Evolutionary conservation across 2,797 vertebrate species (phyloP), one percentile per base, ranked within the genome.

Genomic region (Acropternis orthonyx): DNA sequence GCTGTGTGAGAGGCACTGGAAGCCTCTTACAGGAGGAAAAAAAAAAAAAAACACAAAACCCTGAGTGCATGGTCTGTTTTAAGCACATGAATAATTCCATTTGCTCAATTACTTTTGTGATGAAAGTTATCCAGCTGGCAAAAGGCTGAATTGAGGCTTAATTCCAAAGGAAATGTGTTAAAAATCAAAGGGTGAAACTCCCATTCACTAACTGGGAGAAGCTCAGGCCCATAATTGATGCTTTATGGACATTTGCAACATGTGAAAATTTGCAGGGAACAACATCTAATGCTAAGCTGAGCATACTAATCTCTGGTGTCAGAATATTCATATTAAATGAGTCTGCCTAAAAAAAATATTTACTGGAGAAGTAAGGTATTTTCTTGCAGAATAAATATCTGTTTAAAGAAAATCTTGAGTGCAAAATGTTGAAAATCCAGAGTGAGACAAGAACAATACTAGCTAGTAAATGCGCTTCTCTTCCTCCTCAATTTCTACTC

Each of bases 71-170:
- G 43, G 22, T 74, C 65, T 85, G 68, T 88, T 83, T 72, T 24
- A 80, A 85, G 65, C 54, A 72, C 68, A 75, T 58, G 46, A 89
- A 85, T 80, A 91, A 85, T 89, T 91, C 66, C 46, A 72, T 72
- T 96, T 92, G 68, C 61, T 83, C 68, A 85, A 83, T 72, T 72
- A 77, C 61, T 95, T 77, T 46, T 54, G 65, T 56, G 78, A 74
- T 87, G 54, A 58, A 91, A 83, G 68, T 92, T 61, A 82, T 39
- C 34, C 68, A 88, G 78, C 52, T 90, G 89, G 86, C 0, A 1
- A 83, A 83, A 90, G 72, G 55, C 44, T 69, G 51, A 85, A 91
- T 6, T 37, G 66, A 87, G 43, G 34, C 36, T 72, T 83, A 71
- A 91, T 89, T 94, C 56, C 54, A 84, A 55, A 88, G 55, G 51